Conservation (phyloP, 2,113 vertebrate genomes). For the Channa argus region DNA sequence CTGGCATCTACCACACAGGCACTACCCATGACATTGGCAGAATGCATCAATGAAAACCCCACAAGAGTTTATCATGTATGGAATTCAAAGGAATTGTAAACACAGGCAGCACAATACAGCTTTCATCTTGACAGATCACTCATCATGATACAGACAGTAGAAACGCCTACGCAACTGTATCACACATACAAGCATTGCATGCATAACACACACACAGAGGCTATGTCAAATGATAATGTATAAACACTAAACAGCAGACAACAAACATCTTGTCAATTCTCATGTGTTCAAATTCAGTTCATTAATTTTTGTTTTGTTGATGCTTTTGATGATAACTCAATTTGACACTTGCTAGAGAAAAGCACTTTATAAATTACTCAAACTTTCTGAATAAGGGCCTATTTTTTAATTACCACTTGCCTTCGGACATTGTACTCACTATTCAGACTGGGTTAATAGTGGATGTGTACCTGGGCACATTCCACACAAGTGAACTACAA, state of each 20-base stretch:
- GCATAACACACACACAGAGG: neutral
- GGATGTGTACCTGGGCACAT: too few relatives aligned
- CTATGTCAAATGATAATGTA: slow-evolving; percentile 1
- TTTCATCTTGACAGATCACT: slow-evolving; percentile 14
- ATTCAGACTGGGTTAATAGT: too few relatives aligned
- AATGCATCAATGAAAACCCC: slow-evolving; percentile 13
- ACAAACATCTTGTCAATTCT: neutral
- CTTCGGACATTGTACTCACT: too few relatives aligned
- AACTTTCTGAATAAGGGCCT: slow-evolving; percentile 34
- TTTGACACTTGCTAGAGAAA: slow-evolving; percentile 8
- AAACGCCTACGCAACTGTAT: slow-evolving; percentile 5
- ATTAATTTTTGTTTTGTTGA: too few relatives aligned
- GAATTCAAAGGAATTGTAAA: slow-evolving; percentile 37
- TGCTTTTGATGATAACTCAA: too few relatives aligned
- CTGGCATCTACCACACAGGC: slow-evolving; percentile 27
- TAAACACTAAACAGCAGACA: slow-evolving; percentile 8
- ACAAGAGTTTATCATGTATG: slow-evolving; percentile 17
- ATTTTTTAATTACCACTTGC: too few relatives aligned
- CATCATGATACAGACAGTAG: slow-evolving; percentile 6
- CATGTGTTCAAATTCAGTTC: neutral
- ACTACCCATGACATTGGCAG: slow-evolving; percentile 33
- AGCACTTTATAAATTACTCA: slow-evolving; percentile 19
- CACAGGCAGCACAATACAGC: neutral
- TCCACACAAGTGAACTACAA: too few relatives aligned
- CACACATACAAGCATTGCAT: neutral